Evolutionary conservation across 2,888 invertebrate species (phyloP), one percentile per base, ranked within the genome.

Genomic region (Acronicta aceris): DNA sequence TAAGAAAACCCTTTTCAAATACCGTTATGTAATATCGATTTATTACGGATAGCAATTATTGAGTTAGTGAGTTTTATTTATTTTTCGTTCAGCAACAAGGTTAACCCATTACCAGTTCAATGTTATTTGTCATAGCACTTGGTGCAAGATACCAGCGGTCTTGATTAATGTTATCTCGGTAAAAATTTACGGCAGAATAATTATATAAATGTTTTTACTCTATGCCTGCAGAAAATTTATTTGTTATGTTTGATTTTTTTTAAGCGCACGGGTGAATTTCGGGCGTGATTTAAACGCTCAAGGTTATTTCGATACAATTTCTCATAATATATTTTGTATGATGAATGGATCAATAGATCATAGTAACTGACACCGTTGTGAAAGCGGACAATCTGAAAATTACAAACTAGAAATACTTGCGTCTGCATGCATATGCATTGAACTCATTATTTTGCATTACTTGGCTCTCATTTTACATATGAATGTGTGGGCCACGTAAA

Each of bases 11-110:
- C 57, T 74, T 72, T 80, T 73, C 67, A 72, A 69, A 58, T 56
- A 66, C 73, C 72, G 77, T 83, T 83, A 83, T 76, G 79, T 74
- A 85, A 86, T 78, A 73, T 69, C 71, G 50, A 81, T 77, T 79
- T 74, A 68, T 76, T 78, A 75, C 68, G 17, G 64, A 74, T 48
- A 67, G 68, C 67, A 67, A 76, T 78, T 75, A 76, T 76, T 64
- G 47, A 43, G 47, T 78, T 75, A 76, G 75, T 64, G 47, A 43
- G 47, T 56, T 70, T 21, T 71, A 68, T 67, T 74, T 76, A 71
- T 76, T 74, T 71, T 76, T 59, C 58, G 16, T 74, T 74, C 64
- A 27, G 70, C 73, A 59, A 79, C 78, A 83, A 78, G 76, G 77
- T 75, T 80, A 76, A 51, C 58, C 66, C 65, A 74, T 76, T 74